Evolutionary conservation across 2,888 invertebrate species (phyloP), one percentile per base, ranked within the genome.

Genomic region (Monochamus alternatus): DNA sequence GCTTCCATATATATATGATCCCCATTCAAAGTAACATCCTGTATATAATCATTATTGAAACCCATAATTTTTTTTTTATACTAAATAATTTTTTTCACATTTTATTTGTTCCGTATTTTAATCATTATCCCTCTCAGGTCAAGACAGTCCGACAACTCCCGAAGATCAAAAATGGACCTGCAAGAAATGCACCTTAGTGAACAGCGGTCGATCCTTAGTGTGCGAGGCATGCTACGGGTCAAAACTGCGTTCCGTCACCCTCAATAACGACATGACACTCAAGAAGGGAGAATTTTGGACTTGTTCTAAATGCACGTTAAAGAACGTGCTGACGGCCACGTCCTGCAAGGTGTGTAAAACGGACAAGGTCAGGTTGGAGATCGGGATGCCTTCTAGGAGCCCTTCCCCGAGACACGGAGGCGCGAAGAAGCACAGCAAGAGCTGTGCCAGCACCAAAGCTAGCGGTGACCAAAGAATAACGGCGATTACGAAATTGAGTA

Each of bases 141-240:
- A 55, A 22, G 76, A 76, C 3, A 80, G 78, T 73, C 74, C 80
- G 12, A 55, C 64, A 5, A 30, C 69, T 1, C 66, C 76, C 31
- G 88, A 88, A 43, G 89, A 89, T 74, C 90, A 89, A 80, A 90
- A 92, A 77, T 98, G 97, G 97, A 93, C 95, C 12, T 98, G 97
- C 87, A 92, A 93, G 79, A 95, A 96, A 82, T 98, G 98, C 87
- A 97, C 97, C 2, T 90, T 97, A 75, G 92, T 96, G 32, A 98
- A 98, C 89, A 92, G 94, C 22, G 90, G 91, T 0, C 89, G 91
- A 31, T 92, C 93, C 0, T 90, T 92, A 76, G 93, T 94, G 0
- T 98, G 98, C 87, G 94, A 95, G 10, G 96, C 96, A 0, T 98
- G 98, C 87, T 95, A 95, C 58, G 95, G 95, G n/a, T 94, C 95